These are phyloP conservation scores for Tursiops truncatus DNA, from an alignment of 2,113 vertebrate genomes.

Conservation along the genomic window DNA sequence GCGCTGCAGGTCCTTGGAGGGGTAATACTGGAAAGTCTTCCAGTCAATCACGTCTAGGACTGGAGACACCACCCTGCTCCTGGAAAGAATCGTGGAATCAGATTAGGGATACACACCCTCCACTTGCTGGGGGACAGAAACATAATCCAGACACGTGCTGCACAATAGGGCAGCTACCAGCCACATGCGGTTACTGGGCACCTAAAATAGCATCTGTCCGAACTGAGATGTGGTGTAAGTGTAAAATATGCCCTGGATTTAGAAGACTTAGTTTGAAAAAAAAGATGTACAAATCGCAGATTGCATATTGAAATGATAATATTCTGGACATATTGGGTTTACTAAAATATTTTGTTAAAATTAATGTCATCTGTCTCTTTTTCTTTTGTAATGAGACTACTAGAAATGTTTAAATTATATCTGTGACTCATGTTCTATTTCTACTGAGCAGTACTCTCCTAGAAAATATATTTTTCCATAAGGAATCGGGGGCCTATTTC, in stretches of 20 bases:
- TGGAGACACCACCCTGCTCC: slow-evolving; percentile 91
- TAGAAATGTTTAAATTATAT: not conserved
- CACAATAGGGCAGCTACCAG: not conserved
- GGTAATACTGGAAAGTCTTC: slow-evolving; percentile 90
- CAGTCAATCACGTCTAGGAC: slow-evolving; percentile 91
- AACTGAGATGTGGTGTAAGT: not conserved
- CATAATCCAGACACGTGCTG: fast-evolving
- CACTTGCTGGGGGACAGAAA: not conserved
- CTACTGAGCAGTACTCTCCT: not conserved
- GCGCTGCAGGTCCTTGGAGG: slow-evolving; percentile 84
- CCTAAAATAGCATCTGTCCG: not conserved
- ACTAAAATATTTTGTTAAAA: not conserved
- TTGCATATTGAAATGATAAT: not conserved
- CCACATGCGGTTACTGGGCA: fast-evolving
- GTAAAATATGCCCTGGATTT: not conserved
- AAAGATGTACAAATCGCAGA: not conserved
- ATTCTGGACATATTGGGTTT: not conserved
- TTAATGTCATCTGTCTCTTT: slow-evolving; percentile 5
- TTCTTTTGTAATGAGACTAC: not conserved
- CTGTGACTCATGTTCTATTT: not conserved
- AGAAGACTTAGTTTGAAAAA: not conserved
- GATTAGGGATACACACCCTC: not conserved
- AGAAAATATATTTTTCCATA: not conserved
- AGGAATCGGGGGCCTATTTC: not conserved
- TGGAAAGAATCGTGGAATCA: slow-evolving; percentile 50